Evolutionary conservation across 1,140 invertebrate species (phyloP).

Genomic region (Lysiphlebus fabarum): DNA sequence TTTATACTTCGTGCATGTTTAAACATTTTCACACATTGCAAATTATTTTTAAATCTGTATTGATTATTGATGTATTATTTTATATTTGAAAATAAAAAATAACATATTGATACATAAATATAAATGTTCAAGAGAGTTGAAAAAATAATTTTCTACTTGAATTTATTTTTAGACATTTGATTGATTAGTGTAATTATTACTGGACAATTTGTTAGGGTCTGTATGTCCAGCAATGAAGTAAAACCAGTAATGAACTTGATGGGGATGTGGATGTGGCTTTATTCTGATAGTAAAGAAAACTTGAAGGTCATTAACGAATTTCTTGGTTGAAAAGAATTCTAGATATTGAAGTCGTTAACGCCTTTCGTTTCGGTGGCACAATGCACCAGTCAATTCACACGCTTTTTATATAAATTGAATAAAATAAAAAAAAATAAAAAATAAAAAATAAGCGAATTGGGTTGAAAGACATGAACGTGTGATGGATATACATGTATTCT

Average conservation of each 20-base stretch:
- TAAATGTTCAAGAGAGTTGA: no score
- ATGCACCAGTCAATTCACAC: conserved; percentile 21
- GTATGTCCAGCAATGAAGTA: no score
- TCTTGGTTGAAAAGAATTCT: not conserved
- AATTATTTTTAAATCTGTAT: not conserved
- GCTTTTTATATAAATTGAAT: not conserved
- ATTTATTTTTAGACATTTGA: conserved; percentile 2
- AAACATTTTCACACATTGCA: not conserved
- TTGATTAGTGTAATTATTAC: conserved; percentile 7
- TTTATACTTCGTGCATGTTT: not conserved
- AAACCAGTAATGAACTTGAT: no score
- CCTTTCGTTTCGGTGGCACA: conserved; percentile 1
- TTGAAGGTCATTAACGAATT: conserved; percentile 11
- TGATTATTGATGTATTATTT: no score
- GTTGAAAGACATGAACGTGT: no score
- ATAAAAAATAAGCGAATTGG: no score
- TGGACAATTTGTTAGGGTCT: not conserved
- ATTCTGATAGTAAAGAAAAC: not conserved
- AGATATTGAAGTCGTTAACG: conserved; percentile 1
- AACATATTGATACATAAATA: no score
- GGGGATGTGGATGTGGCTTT: not conserved
- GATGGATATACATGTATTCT: no score
- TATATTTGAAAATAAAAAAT: no score
- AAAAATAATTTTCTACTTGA: no score
- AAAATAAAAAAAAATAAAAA: no score